phyloP scores from a whole-genome alignment of 30 jellyfish, hydroid and myxozoan species.

The Nemopilema nomurai region DNA sequence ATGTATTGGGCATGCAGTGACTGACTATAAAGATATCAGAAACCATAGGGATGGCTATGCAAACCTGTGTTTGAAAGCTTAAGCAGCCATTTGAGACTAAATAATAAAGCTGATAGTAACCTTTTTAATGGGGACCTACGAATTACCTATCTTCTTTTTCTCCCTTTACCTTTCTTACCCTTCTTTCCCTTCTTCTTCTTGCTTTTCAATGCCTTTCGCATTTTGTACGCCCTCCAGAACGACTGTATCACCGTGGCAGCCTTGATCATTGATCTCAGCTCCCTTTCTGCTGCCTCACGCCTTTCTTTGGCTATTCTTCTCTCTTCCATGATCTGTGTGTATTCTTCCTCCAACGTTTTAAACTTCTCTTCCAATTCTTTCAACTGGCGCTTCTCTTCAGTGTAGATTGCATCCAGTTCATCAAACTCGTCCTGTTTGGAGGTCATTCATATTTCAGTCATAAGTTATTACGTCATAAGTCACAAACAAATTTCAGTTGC shows the following conservation, averaged over 20 bases:
- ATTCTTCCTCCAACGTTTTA: slow-evolving; percentile 75
- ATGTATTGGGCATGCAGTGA: no score
- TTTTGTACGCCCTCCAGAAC: slow-evolving; percentile 90
- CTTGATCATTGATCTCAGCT: slow-evolving; percentile 77
- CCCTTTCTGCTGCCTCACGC: slow-evolving; percentile 90
- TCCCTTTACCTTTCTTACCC: slow-evolving; percentile 68
- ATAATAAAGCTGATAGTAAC: neutral
- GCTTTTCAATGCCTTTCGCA: slow-evolving; percentile 87
- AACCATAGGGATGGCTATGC: no score
- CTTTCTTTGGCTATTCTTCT: slow-evolving; percentile 87
- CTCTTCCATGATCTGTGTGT: slow-evolving; percentile 77
- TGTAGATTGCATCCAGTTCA: slow-evolving; percentile 67
- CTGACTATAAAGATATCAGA: no score
- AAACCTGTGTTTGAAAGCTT: no score
- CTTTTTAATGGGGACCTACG: no score
- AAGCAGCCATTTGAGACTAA: neutral
- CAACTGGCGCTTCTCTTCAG: slow-evolving; percentile 90
- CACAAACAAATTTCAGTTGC: no score
- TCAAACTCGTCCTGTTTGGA: slow-evolving; percentile 86
- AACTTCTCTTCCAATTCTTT: slow-evolving; percentile 79
- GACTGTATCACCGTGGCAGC: slow-evolving; percentile 95
- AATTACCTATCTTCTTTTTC: slow-evolving; percentile 34
- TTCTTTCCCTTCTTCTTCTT: slow-evolving; percentile 83
- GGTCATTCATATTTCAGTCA: neutral
- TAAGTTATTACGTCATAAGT: no score